These are phyloP conservation scores for Cheirogaleus medius DNA, from an alignment of 2,113 vertebrate genomes.

Conservation along the genomic window DNA sequence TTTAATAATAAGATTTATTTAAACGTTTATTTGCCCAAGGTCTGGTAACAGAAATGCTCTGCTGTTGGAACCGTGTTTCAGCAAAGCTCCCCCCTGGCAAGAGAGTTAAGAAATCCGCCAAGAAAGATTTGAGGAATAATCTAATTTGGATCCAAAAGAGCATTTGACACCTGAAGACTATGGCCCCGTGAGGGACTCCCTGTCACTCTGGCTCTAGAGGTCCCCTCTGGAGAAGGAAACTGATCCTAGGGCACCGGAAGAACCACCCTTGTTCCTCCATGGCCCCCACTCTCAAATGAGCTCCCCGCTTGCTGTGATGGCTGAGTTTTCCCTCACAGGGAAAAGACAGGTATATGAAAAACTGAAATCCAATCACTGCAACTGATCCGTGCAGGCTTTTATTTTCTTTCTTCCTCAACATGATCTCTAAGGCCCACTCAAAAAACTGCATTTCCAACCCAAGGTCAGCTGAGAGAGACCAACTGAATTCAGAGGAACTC, in stretches of 20 bases:
- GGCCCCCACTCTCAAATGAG: not conserved
- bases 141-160: not conserved
- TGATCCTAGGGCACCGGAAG: not conserved
- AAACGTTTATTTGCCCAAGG: not conserved
- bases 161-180: accelerated
- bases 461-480: not conserved
- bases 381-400: not conserved
- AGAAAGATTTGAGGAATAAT: not conserved
- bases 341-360: not conserved
- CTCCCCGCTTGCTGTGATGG: not conserved
- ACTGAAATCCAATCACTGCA: not conserved
- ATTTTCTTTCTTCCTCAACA: not conserved
- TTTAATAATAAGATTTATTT: not conserved
- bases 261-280: not conserved
- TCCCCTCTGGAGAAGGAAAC: not conserved
- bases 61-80: not conserved
- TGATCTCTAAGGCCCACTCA: not conserved
- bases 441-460: not conserved
- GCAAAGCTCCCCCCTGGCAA: not conserved
- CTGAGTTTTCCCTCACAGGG: not conserved
- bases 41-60: not conserved
- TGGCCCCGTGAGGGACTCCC: not conserved
- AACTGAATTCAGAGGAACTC: not conserved
- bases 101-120: not conserved
- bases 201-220: not conserved